Percentiles rank a stretch among this genome's conserved stretches.
Evolutionary conservation across 1,140 invertebrate species (phyloP).

Genomic region (Cydia amplana): DNA sequence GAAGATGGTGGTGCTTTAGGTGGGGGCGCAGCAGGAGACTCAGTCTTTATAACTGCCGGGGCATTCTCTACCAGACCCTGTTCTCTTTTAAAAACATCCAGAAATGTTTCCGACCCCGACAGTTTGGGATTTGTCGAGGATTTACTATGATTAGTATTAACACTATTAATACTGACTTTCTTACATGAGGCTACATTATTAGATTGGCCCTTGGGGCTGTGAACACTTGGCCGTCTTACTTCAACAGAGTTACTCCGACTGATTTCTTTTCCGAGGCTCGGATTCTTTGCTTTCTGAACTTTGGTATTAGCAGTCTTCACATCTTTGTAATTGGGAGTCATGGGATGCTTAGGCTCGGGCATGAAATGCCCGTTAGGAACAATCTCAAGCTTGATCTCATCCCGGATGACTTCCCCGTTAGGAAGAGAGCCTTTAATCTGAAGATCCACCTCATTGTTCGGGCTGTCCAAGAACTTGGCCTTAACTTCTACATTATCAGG

Average conservation of each 20-base stretch:
- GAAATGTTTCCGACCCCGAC: slow-evolving; percentile 60
- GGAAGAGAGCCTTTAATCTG: slow-evolving; percentile 46
- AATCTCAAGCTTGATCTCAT: slow-evolving; percentile 50
- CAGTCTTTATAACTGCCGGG: slow-evolving; percentile 50
- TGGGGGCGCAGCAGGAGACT: slow-evolving; percentile 38
- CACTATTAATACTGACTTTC: slow-evolving; percentile 71
- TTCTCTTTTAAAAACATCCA: slow-evolving; percentile 75
- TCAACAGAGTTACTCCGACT: slow-evolving; percentile 47
- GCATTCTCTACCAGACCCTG: slow-evolving; percentile 60
- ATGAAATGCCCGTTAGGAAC: slow-evolving; percentile 65
- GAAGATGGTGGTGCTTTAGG: slow-evolving; percentile 36
- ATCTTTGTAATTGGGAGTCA: slow-evolving; percentile 46
- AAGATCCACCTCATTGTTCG: slow-evolving; percentile 60
- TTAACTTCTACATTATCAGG: slow-evolving; percentile 62
- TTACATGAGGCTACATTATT: slow-evolving; percentile 38
- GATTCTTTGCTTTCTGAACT: slow-evolving; percentile 58
- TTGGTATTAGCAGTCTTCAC: slow-evolving; percentile 60
- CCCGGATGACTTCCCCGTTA: slow-evolving; percentile 60
- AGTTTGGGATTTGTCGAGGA: slow-evolving; percentile 42
- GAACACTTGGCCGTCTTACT: slow-evolving; percentile 45
- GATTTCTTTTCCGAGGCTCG: slow-evolving; percentile 44
- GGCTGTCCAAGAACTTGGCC: slow-evolving; percentile 57
- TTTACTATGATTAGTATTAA: slow-evolving; percentile 58
- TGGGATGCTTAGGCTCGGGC: slow-evolving; percentile 38
- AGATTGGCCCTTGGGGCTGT: slow-evolving; percentile 53